Conservation (phyloP, 2,113 vertebrate genomes). For the Pseudorasbora parva region DNA sequence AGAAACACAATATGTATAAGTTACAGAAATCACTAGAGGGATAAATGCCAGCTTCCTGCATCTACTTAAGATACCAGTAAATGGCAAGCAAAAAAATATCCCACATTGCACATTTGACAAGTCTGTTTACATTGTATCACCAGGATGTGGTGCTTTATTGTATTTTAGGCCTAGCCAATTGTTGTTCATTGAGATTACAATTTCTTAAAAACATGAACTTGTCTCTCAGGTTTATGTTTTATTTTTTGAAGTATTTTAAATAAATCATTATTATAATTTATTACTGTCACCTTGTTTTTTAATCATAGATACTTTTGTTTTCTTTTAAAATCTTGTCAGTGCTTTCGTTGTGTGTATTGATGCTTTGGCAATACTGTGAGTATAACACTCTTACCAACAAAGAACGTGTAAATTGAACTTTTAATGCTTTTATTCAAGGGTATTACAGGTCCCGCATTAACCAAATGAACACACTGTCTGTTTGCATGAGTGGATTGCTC, state of each 20-base stretch:
- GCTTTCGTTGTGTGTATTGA: background rate
- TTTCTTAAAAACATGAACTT: background rate
- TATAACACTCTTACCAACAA: background rate
- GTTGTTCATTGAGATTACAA: background rate
- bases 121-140: background rate
- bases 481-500: background rate
- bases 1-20: constrained; percentile 58
- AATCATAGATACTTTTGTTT: background rate
- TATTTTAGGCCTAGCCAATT: background rate
- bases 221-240: background rate
- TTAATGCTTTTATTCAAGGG: background rate
- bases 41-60: constrained; percentile 1
- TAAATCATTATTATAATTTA: background rate
- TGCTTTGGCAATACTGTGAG: background rate
- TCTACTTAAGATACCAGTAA: constrained; percentile 7
- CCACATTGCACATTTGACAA: background rate
- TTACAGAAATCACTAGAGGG: constrained; percentile 20
- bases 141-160: background rate
- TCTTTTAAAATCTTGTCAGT: background rate
- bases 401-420: background rate
- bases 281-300: background rate
- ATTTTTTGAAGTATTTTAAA: background rate
- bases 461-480: background rate
- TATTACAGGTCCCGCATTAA: background rate
- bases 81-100: constrained; percentile 1